These are phyloP conservation scores for Sebastes dallii DNA, from an alignment of 2,797 vertebrate species.

Conservation along the genomic window DNA sequence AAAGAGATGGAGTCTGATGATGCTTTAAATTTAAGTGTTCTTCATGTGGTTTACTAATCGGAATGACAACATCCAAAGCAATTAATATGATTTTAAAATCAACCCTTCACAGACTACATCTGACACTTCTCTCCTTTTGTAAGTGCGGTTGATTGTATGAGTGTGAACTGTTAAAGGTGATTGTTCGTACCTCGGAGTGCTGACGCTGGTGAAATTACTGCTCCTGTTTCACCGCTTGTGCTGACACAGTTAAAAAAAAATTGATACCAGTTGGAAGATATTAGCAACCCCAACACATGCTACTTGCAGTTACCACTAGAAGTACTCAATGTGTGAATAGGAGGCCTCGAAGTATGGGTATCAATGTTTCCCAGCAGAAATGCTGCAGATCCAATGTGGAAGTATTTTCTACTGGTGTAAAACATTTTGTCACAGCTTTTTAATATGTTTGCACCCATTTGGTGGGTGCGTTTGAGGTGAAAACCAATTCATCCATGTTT, in stretches of 20 bases:
- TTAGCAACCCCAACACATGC: conserved; percentile 17
- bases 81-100: not conserved
- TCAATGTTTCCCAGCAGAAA: not conserved
- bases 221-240: not conserved
- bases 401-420: not conserved
- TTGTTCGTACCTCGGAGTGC: not conserved
- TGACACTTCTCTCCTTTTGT: not conserved
- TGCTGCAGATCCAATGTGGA: not conserved
- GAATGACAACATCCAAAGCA: not conserved
- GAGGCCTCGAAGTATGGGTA: not conserved
- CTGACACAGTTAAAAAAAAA: not conserved
- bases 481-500: not conserved
- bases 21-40: too few relatives aligned
- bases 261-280: conserved; percentile 8
- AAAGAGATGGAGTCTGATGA: too few relatives aligned
- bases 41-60: too few relatives aligned
- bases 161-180: not conserved
- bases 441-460: not conserved
- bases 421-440: not conserved
- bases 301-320: conserved; percentile 21
- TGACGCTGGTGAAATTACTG: not conserved
- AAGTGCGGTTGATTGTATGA: not conserved
- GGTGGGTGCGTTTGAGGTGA: not conserved
- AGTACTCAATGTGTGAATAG: not conserved
- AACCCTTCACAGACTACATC: not conserved